phyloP scores from a whole-genome alignment of 2,888 invertebrate species.

The Terebella lapidaria region DNA sequence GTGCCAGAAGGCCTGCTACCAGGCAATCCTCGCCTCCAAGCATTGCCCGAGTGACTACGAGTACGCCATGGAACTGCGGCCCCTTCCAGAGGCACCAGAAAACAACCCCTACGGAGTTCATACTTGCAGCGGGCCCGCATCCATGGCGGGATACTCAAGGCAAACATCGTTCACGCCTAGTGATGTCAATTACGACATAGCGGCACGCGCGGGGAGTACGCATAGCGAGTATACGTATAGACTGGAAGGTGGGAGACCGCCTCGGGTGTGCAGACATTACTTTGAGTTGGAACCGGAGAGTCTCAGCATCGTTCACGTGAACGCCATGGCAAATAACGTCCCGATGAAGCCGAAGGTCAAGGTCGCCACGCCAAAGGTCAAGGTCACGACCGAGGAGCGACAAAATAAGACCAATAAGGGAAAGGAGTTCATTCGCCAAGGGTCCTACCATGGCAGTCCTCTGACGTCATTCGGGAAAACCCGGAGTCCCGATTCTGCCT shows the following conservation, averaged over 20 bases:
- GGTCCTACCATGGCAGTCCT: background rate
- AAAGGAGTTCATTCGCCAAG: background rate
- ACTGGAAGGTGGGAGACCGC: background rate
- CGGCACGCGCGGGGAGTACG: background rate
- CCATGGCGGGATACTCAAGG: too few species aligned
- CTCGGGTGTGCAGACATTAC: background rate
- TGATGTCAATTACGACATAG: background rate
- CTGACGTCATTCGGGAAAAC: background rate
- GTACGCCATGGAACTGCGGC: constrained; percentile 2
- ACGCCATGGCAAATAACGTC: too few species aligned
- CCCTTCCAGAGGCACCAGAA: background rate
- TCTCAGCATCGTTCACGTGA: too few species aligned
- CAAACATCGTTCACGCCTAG: background rate
- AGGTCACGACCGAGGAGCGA: background rate
- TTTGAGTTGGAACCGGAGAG: constrained; percentile 1
- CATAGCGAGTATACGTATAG: background rate
- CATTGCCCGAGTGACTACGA: background rate
- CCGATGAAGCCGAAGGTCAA: too few species aligned
- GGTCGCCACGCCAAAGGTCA: background rate
- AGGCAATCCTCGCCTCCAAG: background rate
- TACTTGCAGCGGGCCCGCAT: background rate
- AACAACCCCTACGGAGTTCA: background rate
- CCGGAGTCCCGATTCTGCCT: background rate
- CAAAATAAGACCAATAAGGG: background rate
- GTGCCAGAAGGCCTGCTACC: background rate